phyloP scores from a whole-genome alignment of 2,797 vertebrate genomes.

The Darevskia mixta region DNA sequence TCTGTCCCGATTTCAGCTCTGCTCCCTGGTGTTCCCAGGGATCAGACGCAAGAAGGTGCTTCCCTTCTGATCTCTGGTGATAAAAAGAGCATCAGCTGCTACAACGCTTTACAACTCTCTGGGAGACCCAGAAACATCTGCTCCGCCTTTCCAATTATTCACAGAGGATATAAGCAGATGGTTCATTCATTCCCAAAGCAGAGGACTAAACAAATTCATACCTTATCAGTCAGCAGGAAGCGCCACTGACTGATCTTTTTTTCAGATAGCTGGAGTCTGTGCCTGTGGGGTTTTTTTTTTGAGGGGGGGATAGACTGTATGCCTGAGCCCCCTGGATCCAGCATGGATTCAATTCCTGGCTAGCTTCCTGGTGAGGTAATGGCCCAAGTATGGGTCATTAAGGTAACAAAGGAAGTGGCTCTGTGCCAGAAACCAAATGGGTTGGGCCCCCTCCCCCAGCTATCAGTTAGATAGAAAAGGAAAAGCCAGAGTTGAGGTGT shows the following conservation, averaged over 20 bases:
- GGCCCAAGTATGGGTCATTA: no score
- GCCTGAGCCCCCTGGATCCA: no score
- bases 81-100: constrained; percentile 31
- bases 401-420: no score
- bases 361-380: no score
- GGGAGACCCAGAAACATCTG: constrained; percentile 22
- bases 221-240: background rate
- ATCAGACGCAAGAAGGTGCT: constrained; percentile 36
- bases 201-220: constrained; percentile 14
- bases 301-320: no score
- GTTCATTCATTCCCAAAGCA: constrained; percentile 36
- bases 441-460: no score
- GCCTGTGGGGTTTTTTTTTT: no score
- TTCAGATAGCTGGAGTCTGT: no score
- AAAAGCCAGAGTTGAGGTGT: no score
- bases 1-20: background rate
- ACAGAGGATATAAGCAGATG: constrained; percentile 33
- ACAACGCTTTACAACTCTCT: constrained; percentile 18
- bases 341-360: no score
- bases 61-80: constrained; percentile 33
- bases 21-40: constrained; percentile 31
- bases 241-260: background rate
- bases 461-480: background rate
- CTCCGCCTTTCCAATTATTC: constrained; percentile 25
- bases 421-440: no score